phyloP scores from a whole-genome alignment of 2,888 invertebrate genomes.

The Eupithecia vulgata region DNA sequence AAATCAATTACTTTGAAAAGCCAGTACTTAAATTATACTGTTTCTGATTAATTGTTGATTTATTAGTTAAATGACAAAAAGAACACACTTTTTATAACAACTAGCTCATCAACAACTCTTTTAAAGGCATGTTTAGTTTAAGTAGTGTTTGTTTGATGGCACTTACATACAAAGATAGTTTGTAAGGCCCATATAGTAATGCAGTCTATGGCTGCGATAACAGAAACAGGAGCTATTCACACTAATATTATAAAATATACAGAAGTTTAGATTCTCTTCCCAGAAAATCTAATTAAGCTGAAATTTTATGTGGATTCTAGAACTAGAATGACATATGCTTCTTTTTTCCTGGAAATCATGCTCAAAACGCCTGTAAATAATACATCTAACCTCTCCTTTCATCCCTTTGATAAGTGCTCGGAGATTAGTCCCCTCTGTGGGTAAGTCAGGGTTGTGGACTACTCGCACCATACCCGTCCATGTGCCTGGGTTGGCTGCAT shows the following conservation, averaged over 20 bases:
- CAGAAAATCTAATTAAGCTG: too few relatives aligned
- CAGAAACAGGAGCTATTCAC: background rate
- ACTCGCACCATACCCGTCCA: constrained; percentile 92
- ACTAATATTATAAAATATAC: background rate
- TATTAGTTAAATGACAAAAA: too few relatives aligned
- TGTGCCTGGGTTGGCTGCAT: constrained; percentile 69
- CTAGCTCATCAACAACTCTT: background rate
- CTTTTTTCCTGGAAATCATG: background rate
- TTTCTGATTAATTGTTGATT: too few relatives aligned
- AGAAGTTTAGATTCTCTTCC: too few relatives aligned
- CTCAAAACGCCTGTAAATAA: background rate
- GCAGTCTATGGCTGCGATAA: background rate
- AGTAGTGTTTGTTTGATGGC: background rate
- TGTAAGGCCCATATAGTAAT: background rate
- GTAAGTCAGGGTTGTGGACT: constrained; percentile 87
- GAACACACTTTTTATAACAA: background rate
- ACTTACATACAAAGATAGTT: background rate
- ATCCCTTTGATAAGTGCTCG: constrained; percentile 94
- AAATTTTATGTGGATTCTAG: background rate
- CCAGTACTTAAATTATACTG: too few relatives aligned
- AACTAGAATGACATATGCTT: background rate
- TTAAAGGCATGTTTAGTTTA: background rate
- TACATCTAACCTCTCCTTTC: constrained; percentile 84
- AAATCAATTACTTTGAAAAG: too few relatives aligned
- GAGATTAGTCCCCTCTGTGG: constrained; percentile 71